Conservation (phyloP, 2,888 invertebrate genomes). For the Acanthoscelides obtectus region DNA sequence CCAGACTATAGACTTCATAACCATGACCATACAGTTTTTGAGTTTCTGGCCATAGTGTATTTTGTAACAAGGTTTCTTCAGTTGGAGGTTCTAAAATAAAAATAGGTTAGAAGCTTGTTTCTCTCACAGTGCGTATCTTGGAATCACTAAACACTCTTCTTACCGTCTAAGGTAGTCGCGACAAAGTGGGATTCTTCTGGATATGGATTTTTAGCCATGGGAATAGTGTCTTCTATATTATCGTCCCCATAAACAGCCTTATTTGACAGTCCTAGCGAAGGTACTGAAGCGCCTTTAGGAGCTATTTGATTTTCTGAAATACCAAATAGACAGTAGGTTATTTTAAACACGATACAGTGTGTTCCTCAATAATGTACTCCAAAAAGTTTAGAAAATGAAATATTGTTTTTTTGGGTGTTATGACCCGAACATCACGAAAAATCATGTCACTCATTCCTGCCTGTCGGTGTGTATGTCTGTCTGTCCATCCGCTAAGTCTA, state of each 20-base stretch:
- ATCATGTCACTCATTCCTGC: too few species aligned
- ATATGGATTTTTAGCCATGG: slow-evolving; percentile 52
- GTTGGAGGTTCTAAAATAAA: slow-evolving; percentile 70
- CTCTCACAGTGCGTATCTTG: background rate
- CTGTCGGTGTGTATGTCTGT: too few species aligned
- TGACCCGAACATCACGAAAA: too few species aligned
- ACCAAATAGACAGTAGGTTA: background rate
- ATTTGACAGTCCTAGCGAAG: slow-evolving; percentile 92
- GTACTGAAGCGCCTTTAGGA: slow-evolving; percentile 82
- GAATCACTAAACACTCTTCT: background rate
- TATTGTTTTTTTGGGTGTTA: too few species aligned
- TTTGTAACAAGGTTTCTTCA: slow-evolving; percentile 87
- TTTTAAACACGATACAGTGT: too few species aligned
- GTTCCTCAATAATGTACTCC: too few species aligned
- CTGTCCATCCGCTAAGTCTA: too few species aligned
- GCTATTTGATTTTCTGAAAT: slow-evolving; percentile 13
- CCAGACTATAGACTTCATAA: slow-evolving; percentile 83
- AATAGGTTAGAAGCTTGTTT: background rate
- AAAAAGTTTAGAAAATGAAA: too few species aligned
- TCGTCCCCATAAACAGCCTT: slow-evolving; percentile 75
- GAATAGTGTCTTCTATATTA: slow-evolving; percentile 37
- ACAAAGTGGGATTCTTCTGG: slow-evolving; percentile 60
- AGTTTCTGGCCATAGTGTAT: slow-evolving; percentile 94
- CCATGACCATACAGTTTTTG: slow-evolving; percentile 97
- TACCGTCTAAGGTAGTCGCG: slow-evolving; percentile 48